phyloP scores from a whole-genome alignment of 2,113 vertebrate genomes.

The Calonectris borealis region DNA sequence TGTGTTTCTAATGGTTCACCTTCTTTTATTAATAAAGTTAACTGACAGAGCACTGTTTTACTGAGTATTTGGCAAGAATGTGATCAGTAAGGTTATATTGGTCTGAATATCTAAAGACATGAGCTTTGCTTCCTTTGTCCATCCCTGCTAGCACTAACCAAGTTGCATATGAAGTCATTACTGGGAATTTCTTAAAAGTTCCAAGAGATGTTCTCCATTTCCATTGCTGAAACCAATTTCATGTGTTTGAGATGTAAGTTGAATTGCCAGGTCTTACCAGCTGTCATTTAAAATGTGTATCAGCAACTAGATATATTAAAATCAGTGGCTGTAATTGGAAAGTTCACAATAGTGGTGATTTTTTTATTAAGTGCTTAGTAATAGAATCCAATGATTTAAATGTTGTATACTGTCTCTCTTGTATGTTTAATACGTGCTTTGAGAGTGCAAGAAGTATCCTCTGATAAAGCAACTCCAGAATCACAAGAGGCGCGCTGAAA shows the following conservation, averaged over 20 bases:
- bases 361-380: neutral
- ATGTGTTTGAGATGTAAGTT: accelerated
- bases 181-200: neutral
- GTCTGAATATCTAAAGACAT: neutral
- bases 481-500: neutral
- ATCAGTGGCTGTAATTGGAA: neutral
- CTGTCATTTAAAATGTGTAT: neutral
- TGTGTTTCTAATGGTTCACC: neutral
- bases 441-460: accelerated
- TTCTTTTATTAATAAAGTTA: neutral
- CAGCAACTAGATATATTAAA: neutral
- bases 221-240: neutral
- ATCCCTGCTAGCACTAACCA: neutral
- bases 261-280: accelerated
- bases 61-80: neutral
- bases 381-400: neutral
- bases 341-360: neutral
- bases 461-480: neutral
- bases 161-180: too few relatives aligned
- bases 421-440: neutral
- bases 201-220: neutral
- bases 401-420: too few relatives aligned
- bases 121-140: neutral
- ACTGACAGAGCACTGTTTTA: neutral
- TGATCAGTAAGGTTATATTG: accelerated